Percentiles rank a stretch among this genome's conserved stretches.
Conservation (phyloP, 2,113 vertebrate species). For the Syngnathoides biaculeatus region DNA sequence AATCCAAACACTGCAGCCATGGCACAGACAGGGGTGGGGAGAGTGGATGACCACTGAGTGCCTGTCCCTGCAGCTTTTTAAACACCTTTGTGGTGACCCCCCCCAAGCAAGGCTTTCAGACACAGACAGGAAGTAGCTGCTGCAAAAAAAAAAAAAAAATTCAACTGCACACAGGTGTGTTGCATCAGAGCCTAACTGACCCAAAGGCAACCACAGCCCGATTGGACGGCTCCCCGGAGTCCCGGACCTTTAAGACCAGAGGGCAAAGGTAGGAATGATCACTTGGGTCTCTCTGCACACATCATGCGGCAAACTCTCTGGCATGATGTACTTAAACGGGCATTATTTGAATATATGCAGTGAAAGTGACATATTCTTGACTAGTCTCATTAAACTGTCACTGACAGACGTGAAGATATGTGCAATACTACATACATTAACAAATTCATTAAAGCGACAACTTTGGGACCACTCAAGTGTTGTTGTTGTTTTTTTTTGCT, state of each 20-base stretch:
- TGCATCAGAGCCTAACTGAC: conserved; percentile 38
- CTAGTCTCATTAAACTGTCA: too few relatives aligned
- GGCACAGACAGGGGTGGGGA: not conserved
- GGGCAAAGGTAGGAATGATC: not conserved
- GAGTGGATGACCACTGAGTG: not conserved
- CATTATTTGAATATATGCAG: too few relatives aligned
- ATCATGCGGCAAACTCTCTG: not conserved
- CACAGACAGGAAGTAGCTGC: not conserved
- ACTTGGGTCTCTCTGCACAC: not conserved
- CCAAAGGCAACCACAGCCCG: not conserved
- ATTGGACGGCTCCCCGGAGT: not conserved
- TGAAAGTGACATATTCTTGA: too few relatives aligned
- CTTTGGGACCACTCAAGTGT: too few relatives aligned
- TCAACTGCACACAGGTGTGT: conserved; percentile 49
- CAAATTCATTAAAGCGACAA: too few relatives aligned
- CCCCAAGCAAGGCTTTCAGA: not conserved
- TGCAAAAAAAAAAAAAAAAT: too few relatives aligned
- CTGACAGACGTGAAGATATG: too few relatives aligned
- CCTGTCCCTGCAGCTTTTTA: conserved; percentile 1
- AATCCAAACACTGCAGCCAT: conserved; percentile 40
- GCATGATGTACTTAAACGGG: not conserved
- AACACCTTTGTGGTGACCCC: not conserved
- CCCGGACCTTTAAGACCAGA: not conserved
- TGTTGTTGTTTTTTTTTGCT: too few relatives aligned
- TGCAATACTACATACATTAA: too few relatives aligned